Percentiles rank a stretch among this genome's conserved stretches.
phyloP scores from a whole-genome alignment of 2,113 vertebrate species.

The Engystomops pustulosus region DNA sequence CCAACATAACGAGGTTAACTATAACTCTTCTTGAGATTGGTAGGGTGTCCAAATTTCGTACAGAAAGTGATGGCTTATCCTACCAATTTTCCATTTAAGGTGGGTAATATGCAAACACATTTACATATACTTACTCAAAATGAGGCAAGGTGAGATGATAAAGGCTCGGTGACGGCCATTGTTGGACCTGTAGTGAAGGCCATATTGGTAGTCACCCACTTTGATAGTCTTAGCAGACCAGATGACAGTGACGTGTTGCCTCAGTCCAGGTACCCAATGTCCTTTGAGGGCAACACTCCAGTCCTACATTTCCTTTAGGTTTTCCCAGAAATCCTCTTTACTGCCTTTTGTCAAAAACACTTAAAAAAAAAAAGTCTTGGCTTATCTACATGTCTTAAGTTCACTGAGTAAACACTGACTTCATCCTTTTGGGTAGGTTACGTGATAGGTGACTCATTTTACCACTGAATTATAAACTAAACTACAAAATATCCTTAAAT shows the following conservation, averaged over 20 bases:
- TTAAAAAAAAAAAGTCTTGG: neutral
- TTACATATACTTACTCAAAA: too few relatives aligned
- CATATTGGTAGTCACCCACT: too few relatives aligned
- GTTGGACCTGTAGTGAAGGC: neutral
- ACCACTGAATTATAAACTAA: neutral
- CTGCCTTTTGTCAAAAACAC: conserved; percentile 14
- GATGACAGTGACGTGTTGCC: neutral
- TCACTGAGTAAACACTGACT: neutral
- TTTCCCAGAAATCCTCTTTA: neutral
- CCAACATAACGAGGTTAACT: too few relatives aligned
- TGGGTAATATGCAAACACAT: too few relatives aligned
- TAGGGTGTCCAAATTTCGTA: too few relatives aligned
- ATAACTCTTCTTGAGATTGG: too few relatives aligned
- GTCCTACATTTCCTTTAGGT: neutral
- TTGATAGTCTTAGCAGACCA: too few relatives aligned
- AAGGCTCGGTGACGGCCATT: neutral
- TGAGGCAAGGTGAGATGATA: too few relatives aligned
- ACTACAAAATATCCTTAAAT: neutral
- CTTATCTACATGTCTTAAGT: neutral
- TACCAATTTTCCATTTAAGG: too few relatives aligned
- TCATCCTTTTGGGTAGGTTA: conserved; percentile 2
- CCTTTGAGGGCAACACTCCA: neutral
- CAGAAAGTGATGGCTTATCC: too few relatives aligned
- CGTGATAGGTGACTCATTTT: conserved; percentile 12
- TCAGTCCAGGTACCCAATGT: neutral